Conservation (phyloP, 2,888 invertebrate species). For the Idaea straminata region DNA sequence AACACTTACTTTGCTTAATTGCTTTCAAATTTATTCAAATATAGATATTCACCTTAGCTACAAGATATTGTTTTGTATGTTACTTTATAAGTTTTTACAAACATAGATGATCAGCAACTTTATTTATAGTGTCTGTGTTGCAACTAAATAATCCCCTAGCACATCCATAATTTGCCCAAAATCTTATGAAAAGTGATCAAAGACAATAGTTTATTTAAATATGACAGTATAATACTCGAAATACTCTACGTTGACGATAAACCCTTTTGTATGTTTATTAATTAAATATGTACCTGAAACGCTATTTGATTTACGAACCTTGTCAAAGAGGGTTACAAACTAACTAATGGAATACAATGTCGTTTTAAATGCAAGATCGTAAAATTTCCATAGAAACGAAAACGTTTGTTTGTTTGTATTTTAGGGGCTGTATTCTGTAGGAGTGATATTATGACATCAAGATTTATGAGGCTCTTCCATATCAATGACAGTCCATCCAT, state of each 20-base stretch:
- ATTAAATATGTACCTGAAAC: too few relatives aligned
- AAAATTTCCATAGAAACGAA: conserved; percentile 30
- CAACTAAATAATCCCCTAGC: too few relatives aligned
- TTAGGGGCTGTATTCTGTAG: conserved; percentile 28
- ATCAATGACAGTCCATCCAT: conserved; percentile 42
- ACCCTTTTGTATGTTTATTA: neutral
- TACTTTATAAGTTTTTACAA: neutral
- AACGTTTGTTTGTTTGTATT: conserved; percentile 29
- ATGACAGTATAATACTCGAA: neutral
- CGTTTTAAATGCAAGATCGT: conserved; percentile 22
- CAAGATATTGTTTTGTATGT: neutral
- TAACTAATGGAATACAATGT: conserved; percentile 15
- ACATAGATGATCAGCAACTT: too few relatives aligned
- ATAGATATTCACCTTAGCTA: neutral
- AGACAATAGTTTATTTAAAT: neutral
- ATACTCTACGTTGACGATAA: neutral
- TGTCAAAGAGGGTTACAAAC: too few relatives aligned
- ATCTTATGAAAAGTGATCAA: too few relatives aligned
- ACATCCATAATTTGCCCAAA: too few relatives aligned
- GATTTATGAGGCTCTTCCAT: conserved; percentile 54
- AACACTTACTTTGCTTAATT: conserved; percentile 20
- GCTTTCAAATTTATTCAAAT: conserved; percentile 13
- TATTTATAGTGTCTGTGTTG: too few relatives aligned
- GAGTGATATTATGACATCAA: conserved; percentile 42
- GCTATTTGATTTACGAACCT: too few relatives aligned